phyloP scores from a whole-genome alignment of 2,888 invertebrate genomes.

The Eupithecia insigniata region DNA sequence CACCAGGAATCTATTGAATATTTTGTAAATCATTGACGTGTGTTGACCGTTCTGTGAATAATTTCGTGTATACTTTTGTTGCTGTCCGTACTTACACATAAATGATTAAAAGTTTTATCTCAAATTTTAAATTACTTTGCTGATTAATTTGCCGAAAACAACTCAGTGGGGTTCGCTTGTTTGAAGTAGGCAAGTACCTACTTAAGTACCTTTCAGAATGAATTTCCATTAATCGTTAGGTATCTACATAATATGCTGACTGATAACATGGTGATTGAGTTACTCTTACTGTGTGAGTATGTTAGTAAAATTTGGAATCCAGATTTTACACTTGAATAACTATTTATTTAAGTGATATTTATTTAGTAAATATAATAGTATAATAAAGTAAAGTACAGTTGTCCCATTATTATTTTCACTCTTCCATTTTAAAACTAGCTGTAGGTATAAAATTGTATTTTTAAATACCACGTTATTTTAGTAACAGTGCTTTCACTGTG shows the following conservation, averaged over 20 bases:
- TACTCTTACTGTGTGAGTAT: not conserved
- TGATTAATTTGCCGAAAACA: constrained; percentile 51
- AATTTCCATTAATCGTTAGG: not conserved
- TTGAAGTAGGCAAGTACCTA: not conserved
- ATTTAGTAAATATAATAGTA: too few species aligned
- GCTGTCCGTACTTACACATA: constrained; percentile 26
- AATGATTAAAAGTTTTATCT: constrained; percentile 64
- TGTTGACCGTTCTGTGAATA: not conserved
- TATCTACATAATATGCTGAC: too few species aligned
- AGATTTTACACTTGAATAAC: too few species aligned
- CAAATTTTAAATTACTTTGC: constrained; percentile 60
- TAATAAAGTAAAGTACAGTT: too few species aligned
- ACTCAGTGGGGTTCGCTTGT: constrained; percentile 7
- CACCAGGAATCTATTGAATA: not conserved
- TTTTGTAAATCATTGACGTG: not conserved
- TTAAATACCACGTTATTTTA: not conserved
- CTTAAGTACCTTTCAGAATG: not conserved
- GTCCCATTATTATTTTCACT: too few species aligned
- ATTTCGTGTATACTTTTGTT: not conserved
- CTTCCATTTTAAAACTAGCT: too few species aligned
- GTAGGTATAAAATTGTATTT: too few species aligned
- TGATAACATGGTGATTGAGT: not conserved
- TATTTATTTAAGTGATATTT: too few species aligned
- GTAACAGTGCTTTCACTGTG: not conserved
- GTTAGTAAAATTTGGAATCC: too few species aligned